Evolutionary conservation across 2,888 invertebrate species (phyloP).

Genomic region (Selenia dentaria): DNA sequence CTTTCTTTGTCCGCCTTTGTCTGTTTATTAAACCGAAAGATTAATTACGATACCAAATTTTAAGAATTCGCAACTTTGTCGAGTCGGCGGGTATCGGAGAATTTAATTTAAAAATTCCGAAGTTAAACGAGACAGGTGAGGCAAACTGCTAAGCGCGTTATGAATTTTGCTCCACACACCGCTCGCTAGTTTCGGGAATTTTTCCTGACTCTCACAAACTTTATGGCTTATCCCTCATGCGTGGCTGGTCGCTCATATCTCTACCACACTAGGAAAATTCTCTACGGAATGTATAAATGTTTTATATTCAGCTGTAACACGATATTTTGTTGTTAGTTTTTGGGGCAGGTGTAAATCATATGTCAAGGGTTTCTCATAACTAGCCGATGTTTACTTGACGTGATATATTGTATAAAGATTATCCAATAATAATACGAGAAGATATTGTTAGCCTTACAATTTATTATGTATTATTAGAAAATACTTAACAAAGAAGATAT

Average conservation of each 20-base stretch:
- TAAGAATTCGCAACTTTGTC: constrained; percentile 79
- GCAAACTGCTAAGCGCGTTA: constrained; percentile 80
- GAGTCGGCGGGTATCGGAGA: constrained; percentile 68
- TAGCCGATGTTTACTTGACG: neutral
- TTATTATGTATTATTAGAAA: too few species aligned
- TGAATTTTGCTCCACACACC: constrained; percentile 74
- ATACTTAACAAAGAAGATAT: too few species aligned
- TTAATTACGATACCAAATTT: constrained; percentile 78
- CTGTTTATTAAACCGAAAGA: constrained; percentile 75
- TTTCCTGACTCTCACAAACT: constrained; percentile 69
- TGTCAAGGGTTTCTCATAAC: constrained; percentile 29
- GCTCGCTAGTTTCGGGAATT: constrained; percentile 70
- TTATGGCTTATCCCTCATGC: constrained; percentile 70
- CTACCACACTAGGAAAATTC: constrained; percentile 11
- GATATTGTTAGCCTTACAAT: too few species aligned
- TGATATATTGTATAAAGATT: too few species aligned
- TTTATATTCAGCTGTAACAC: constrained; percentile 37
- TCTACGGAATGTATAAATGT: constrained; percentile 42
- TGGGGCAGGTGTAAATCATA: constrained; percentile 39
- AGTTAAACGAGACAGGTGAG: constrained; percentile 82
- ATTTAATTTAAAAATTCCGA: constrained; percentile 84
- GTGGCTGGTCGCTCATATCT: constrained; percentile 51
- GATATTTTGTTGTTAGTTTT: constrained; percentile 30
- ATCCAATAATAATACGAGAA: too few species aligned
- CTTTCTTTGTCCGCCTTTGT: constrained; percentile 58